Evolutionary conservation across 1,140 invertebrate species (phyloP).

Genomic region (Drosophila fuyamai): DNA sequence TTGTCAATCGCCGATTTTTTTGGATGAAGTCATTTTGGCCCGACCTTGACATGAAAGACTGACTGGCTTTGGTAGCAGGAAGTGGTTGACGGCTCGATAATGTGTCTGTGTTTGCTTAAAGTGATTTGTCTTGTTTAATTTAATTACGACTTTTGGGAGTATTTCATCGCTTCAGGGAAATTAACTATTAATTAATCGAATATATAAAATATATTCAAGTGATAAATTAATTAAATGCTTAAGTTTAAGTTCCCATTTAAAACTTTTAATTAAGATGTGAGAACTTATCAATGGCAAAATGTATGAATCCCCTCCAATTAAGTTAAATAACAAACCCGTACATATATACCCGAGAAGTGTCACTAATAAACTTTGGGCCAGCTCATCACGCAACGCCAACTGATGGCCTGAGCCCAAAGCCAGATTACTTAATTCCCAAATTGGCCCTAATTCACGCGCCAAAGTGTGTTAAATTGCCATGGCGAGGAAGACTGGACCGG

Average conservation of each 20-base stretch:
- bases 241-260: not conserved
- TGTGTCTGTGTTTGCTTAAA: conserved; percentile 18
- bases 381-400: conserved; percentile 40
- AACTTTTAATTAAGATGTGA: not conserved
- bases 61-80: conserved; percentile 23
- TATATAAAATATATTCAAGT: not conserved
- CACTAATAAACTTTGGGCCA: conserved; percentile 54
- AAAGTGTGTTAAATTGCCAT: conserved; percentile 82
- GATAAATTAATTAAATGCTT: too few relatives aligned
- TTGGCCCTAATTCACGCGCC: conserved; percentile 83
- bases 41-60: conserved; percentile 53
- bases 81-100: conserved; percentile 23
- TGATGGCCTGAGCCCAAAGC: conserved; percentile 41
- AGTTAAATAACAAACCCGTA: too few relatives aligned
- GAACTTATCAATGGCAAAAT: not conserved
- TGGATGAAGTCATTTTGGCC: conserved; percentile 60
- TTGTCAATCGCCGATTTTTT: conserved; percentile 54
- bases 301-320: not conserved
- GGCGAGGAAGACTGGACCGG: conserved; percentile 9
- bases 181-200: not conserved
- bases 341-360: conserved; percentile 43
- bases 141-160: conserved; percentile 4
- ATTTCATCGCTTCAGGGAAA: not conserved
- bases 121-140: conserved; percentile 30
- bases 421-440: conserved; percentile 84